Percentiles rank a stretch among this genome's conserved stretches.
Evolutionary conservation across 2,113 vertebrate genomes (phyloP).

Genomic region (Salvelinus alpinus): DNA sequence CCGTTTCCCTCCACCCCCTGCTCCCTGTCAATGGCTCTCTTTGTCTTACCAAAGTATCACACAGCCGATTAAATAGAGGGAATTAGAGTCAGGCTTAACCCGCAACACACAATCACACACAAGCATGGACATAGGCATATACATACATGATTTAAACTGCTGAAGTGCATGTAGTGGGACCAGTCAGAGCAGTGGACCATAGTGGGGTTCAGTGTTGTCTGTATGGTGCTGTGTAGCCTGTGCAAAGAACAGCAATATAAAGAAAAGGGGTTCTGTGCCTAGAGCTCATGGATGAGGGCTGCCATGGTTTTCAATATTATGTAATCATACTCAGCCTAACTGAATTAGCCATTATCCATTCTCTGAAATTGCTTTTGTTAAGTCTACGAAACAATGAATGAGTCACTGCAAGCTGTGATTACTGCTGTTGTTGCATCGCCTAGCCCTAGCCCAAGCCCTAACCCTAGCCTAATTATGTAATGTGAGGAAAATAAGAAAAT

Average conservation of each 20-base stretch:
- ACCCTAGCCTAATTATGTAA: not conserved
- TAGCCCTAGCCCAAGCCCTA: no score
- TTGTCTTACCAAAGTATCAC: constrained; percentile 79
- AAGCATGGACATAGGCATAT: constrained; percentile 21
- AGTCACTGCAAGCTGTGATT: constrained; percentile 18
- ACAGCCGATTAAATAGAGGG: constrained; percentile 74
- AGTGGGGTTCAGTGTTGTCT: not conserved
- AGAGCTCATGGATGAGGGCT: not conserved
- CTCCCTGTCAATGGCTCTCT: constrained; percentile 71
- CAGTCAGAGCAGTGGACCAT: not conserved
- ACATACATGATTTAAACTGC: constrained; percentile 12
- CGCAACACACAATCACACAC: constrained; percentile 22
- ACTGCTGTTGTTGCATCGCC: not conserved
- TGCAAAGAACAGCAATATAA: not conserved
- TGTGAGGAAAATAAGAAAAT: not conserved
- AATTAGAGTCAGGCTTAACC: constrained; percentile 75
- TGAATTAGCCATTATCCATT: constrained; percentile 17
- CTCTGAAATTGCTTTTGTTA: not conserved
- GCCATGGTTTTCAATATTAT: not conserved
- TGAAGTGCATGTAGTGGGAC: constrained; percentile 1
- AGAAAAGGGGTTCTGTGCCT: not conserved
- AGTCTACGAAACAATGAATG: constrained; percentile 12
- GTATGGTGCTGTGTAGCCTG: not conserved
- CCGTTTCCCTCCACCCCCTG: constrained; percentile 36
- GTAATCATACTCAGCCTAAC: constrained; percentile 16